phyloP scores from a whole-genome alignment of 2,888 invertebrate genomes.

The Bursaphelenchus okinawaensis region DNA sequence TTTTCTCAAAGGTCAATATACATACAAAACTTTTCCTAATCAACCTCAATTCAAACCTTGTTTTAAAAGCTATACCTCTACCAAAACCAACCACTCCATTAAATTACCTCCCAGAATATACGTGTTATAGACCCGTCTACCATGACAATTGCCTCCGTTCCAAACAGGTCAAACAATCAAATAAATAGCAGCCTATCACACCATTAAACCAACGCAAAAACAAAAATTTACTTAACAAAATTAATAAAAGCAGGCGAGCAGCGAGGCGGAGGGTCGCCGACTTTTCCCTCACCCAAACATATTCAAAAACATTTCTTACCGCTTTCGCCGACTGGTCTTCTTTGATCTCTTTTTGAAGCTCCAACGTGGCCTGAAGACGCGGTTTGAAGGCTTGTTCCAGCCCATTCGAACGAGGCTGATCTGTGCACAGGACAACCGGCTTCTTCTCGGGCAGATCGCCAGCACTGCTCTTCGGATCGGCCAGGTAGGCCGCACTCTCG shows the following conservation, averaged over 20 bases:
- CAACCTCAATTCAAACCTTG: no score
- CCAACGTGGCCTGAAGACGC: not conserved
- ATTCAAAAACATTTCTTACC: not conserved
- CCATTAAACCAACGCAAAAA: no score
- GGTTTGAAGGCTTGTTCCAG: not conserved
- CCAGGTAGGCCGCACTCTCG: constrained; percentile 4
- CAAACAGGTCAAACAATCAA: no score
- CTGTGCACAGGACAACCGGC: constrained; percentile 9
- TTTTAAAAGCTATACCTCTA: no score
- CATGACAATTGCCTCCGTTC: no score
- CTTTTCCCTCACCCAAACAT: not conserved
- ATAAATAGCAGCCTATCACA: no score
- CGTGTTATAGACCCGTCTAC: no score
- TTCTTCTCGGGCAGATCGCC: constrained; percentile 5
- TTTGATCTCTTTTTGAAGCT: not conserved
- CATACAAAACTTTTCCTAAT: no score
- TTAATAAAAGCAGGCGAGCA: no score
- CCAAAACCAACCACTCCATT: no score
- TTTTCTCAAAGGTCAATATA: no score
- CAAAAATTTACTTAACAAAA: not conserved
- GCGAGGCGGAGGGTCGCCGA: not conserved
- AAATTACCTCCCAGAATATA: no score
- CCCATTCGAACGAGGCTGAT: constrained; percentile 4
- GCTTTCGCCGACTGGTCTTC: not conserved
- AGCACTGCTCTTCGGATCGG: not conserved